Percentiles rank a stretch among this genome's conserved stretches.
Evolutionary conservation across 2,113 vertebrate species (phyloP).

Genomic region (Corapipo altera): DNA sequence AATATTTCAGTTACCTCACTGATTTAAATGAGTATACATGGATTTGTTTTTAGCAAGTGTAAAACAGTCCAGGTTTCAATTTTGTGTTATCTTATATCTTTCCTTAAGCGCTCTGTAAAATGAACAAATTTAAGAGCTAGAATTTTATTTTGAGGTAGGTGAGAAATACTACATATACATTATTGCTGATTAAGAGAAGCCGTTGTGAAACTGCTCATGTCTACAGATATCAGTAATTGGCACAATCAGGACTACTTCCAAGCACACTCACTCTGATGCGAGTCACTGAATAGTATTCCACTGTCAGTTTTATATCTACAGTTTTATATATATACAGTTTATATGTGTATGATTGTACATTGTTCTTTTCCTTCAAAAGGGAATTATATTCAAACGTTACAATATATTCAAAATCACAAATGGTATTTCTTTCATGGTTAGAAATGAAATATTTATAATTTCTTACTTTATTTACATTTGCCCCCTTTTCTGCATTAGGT

Average conservation of each 20-base stretch:
- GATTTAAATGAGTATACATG: not conserved
- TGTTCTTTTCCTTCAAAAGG: not conserved
- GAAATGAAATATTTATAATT: not conserved
- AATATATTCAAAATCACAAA: not conserved
- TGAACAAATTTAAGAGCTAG: not conserved
- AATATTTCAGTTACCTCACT: not conserved
- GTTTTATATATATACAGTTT: not conserved
- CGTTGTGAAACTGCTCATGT: not conserved
- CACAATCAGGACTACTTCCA: not conserved
- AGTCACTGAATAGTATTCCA: not conserved
- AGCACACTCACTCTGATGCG: not conserved
- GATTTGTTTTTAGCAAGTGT: not conserved
- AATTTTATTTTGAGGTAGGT: not conserved
- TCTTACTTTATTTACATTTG: not conserved
- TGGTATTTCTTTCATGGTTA: not conserved
- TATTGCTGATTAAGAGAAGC: not conserved
- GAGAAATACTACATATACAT: not conserved
- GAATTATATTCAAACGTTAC: not conserved
- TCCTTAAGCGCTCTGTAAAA: not conserved
- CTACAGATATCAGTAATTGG: not conserved
- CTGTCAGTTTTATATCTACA: not conserved
- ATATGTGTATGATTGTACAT: not conserved
- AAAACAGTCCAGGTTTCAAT: not conserved
- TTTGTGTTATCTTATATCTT: not conserved
- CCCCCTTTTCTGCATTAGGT: slow-evolving; percentile 37